A percentile compares a stretch with the other conserved stretches of the same genome.
These are phyloP conservation scores for Baccha elongata DNA, from an alignment of 2,888 invertebrate species.

Conservation along the genomic window DNA sequence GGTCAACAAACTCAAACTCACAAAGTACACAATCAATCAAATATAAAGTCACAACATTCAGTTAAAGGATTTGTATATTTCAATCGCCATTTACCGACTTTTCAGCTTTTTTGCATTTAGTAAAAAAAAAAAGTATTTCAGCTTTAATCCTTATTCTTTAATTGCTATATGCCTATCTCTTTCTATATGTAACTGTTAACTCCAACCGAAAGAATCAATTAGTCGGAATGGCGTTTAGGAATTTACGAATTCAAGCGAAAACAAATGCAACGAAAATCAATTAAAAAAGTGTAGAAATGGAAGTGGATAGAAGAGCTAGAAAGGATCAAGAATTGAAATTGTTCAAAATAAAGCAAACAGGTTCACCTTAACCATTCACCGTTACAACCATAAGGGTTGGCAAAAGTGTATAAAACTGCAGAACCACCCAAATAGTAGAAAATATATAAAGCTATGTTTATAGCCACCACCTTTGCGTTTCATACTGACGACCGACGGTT, in stretches of 20 bases:
- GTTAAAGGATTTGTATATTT: slow-evolving; percentile 9
- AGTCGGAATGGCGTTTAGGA: slow-evolving; percentile 57
- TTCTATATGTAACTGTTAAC: slow-evolving; percentile 1
- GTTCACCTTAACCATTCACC: slow-evolving; percentile 25
- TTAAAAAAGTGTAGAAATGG: slow-evolving; percentile 49
- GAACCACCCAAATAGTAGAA: neutral
- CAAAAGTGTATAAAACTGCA: slow-evolving; percentile 29
- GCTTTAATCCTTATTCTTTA: slow-evolving; percentile 31
- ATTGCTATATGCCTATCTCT: neutral
- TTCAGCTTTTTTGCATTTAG: neutral
- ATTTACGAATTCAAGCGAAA: slow-evolving; percentile 66
- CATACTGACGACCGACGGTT: slow-evolving; percentile 22
- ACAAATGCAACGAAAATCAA: slow-evolving; percentile 72
- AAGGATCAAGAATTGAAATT: slow-evolving; percentile 48
- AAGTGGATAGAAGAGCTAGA: slow-evolving; percentile 13
- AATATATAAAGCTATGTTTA: slow-evolving; percentile 13
- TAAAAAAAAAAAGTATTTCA: neutral
- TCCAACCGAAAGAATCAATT: slow-evolving; percentile 61
- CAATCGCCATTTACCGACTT: slow-evolving; percentile 12
- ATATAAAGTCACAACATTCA: no score
- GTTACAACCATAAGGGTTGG: neutral
- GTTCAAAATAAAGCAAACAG: slow-evolving; percentile 32
- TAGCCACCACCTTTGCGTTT: slow-evolving; percentile 4
- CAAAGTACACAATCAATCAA: no score
- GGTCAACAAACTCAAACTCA: no score